phyloP scores from a whole-genome alignment of 2,113 vertebrate species.

The Pseudonaja textilis region DNA sequence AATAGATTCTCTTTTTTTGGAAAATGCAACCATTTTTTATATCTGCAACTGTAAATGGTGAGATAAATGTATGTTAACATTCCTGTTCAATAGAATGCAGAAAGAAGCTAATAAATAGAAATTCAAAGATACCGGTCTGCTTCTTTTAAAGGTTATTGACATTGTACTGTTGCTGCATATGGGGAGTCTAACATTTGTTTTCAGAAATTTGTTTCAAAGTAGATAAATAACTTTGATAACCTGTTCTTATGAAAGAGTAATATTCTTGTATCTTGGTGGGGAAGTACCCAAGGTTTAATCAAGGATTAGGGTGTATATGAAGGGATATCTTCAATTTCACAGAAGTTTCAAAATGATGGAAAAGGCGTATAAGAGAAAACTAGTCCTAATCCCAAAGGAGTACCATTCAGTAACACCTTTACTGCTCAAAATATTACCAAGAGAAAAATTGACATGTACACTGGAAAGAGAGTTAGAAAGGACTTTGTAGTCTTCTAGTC shows the following conservation, averaged over 20 bases:
- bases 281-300: not conserved
- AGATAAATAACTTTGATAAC: not conserved
- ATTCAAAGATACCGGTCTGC: not conserved
- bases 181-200: not conserved
- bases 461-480: not conserved
- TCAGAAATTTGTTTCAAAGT: conserved; percentile 30
- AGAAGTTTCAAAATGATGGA: not conserved
- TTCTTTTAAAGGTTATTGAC: not conserved
- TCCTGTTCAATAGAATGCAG: not conserved
- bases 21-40: conserved; percentile 28
- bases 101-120: not conserved
- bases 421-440: not conserved
- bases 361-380: not conserved
- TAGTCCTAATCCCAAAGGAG: not conserved
- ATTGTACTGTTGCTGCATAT: not conserved
- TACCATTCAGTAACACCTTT: not conserved
- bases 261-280: not conserved
- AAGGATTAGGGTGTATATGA: not conserved
- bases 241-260: not conserved
- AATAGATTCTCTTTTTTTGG: conserved; percentile 20
- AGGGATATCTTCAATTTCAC: not conserved
- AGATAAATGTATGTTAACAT: conserved; percentile 28
- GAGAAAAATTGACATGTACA: not conserved
- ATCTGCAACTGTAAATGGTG: conserved; percentile 20
- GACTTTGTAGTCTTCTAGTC: not conserved